Evolutionary conservation across 2,888 invertebrate species (phyloP).

Genomic region (Amiota communis): DNA sequence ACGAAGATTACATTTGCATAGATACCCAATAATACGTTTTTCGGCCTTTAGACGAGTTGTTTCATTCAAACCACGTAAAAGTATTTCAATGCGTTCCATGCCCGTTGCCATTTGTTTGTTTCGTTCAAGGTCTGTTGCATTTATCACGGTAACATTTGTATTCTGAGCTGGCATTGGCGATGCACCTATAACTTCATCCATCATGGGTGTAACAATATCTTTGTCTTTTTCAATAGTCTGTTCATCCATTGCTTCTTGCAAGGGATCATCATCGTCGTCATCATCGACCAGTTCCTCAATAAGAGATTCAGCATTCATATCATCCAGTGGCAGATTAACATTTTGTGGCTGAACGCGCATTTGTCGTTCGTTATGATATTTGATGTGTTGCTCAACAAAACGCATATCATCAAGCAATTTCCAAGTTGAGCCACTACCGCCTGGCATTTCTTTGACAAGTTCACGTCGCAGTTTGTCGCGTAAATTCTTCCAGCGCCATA

Average conservation of each 20-base stretch:
- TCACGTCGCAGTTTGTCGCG: slow-evolving; percentile 58
- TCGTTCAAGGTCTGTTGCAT: not conserved
- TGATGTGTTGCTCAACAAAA: slow-evolving; percentile 51
- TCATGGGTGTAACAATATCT: slow-evolving; percentile 2
- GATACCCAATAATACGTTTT: slow-evolving; percentile 63
- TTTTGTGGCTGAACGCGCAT: slow-evolving; percentile 17
- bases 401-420: slow-evolving; percentile 53
- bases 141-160: not conserved
- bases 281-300: slow-evolving; percentile 53
- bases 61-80: slow-evolving; percentile 62
- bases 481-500: slow-evolving; percentile 61
- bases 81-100: slow-evolving; percentile 61
- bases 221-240: slow-evolving; percentile 37
- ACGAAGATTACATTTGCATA: slow-evolving; percentile 66
- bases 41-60: slow-evolving; percentile 65
- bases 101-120: slow-evolving; percentile 34
- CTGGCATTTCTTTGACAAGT: slow-evolving; percentile 43
- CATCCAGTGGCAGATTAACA: slow-evolving; percentile 34
- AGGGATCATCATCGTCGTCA: slow-evolving; percentile 63
- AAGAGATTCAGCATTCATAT: slow-evolving; percentile 48
- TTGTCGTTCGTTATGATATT: slow-evolving; percentile 42
- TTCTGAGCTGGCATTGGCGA: too few relatives aligned
- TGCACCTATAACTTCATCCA: not conserved
- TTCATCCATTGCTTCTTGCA: slow-evolving; percentile 69
- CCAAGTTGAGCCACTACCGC: slow-evolving; percentile 52